phyloP scores from a whole-genome alignment of 2,888 invertebrate species.

The Gandaritis pyraliata region DNA sequence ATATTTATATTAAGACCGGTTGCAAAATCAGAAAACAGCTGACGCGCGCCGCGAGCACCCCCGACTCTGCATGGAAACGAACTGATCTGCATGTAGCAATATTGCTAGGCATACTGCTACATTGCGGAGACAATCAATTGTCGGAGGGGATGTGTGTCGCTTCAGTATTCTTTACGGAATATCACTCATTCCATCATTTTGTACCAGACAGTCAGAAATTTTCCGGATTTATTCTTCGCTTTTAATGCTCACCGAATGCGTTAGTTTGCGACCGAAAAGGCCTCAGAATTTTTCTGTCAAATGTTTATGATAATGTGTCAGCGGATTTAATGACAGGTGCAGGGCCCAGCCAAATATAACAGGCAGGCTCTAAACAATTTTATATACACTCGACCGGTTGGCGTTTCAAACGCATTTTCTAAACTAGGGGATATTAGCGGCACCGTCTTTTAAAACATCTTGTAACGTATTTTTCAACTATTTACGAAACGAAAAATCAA shows the following conservation, averaged over 20 bases:
- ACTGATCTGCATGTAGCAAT: too few species aligned
- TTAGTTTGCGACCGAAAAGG: background rate
- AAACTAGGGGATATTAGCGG: conserved; percentile 43
- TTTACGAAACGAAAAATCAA: conserved; percentile 23
- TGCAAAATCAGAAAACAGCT: background rate
- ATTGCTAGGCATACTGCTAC: too few species aligned
- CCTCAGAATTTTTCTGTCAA: background rate
- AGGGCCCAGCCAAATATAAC: conserved; percentile 25
- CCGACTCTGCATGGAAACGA: background rate
- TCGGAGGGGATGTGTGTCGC: too few species aligned
- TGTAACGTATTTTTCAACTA: conserved; percentile 7
- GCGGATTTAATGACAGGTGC: conserved; percentile 46
- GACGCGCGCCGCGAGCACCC: background rate
- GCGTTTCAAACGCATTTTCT: conserved; percentile 59
- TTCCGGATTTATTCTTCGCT: background rate
- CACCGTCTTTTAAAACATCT: conserved; percentile 44
- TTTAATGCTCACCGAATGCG: background rate
- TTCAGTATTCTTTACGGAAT: too few species aligned
- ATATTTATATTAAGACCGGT: conserved; percentile 37
- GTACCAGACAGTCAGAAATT: background rate
- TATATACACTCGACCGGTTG: conserved; percentile 53
- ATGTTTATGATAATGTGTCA: background rate
- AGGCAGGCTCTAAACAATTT: conserved; percentile 42
- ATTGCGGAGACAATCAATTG: too few species aligned
- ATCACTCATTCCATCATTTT: background rate